Evolutionary conservation across 2,888 invertebrate species (phyloP).

Genomic region (Ommatoiulus sabulosus): DNA sequence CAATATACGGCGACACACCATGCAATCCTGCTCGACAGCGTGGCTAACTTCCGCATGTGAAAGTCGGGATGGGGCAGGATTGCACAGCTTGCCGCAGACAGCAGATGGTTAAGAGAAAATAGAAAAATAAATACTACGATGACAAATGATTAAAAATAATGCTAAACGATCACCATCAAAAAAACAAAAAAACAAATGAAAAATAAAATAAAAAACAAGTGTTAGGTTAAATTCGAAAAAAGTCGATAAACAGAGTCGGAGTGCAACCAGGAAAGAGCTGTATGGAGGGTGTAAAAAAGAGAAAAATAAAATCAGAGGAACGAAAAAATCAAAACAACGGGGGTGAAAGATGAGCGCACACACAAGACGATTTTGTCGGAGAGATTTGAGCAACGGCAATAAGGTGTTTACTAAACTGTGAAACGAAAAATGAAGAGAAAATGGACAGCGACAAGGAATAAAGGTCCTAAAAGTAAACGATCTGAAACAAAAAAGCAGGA

Average conservation of each 20-base stretch:
- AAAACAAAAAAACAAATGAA: slow-evolving; percentile 55
- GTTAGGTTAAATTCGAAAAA: slow-evolving; percentile 48
- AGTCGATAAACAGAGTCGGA: slow-evolving; percentile 48
- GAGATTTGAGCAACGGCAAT: neutral
- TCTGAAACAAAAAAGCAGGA: neutral
- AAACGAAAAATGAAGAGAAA: neutral
- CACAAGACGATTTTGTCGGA: slow-evolving; percentile 32
- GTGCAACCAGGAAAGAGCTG: slow-evolving; percentile 56
- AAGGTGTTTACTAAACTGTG: slow-evolving; percentile 26
- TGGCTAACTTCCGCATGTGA: neutral
- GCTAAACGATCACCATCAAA: slow-evolving; percentile 52
- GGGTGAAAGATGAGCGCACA: slow-evolving; percentile 3
- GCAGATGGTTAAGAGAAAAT: slow-evolving; percentile 45
- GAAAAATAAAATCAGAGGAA: slow-evolving; percentile 37
- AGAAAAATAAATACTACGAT: slow-evolving; percentile 52
- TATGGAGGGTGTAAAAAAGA: slow-evolving; percentile 31
- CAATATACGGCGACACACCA: neutral
- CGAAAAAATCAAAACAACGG: neutral
- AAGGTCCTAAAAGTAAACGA: neutral
- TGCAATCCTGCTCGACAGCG: neutral
- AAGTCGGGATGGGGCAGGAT: neutral
- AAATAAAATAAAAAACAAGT: slow-evolving; percentile 47
- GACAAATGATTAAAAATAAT: slow-evolving; percentile 46
- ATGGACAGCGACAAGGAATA: neutral
- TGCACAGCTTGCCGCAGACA: slow-evolving; percentile 31